Evolutionary conservation across 2,797 vertebrate species (phyloP).

Genomic region (Schizothorax lantsangensis): DNA sequence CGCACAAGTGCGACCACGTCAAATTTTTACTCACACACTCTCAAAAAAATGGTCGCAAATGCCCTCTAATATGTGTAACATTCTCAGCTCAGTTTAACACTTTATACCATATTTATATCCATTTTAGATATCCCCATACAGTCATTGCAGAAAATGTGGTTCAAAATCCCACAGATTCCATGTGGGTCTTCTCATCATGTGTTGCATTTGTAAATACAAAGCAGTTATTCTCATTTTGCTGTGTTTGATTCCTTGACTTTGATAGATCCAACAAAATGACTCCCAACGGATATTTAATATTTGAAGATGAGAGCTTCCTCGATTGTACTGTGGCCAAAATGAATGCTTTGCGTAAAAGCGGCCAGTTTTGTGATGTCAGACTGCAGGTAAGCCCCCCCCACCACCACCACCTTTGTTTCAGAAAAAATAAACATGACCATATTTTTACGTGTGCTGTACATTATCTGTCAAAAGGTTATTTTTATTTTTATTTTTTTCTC

Average conservation of each 20-base stretch:
- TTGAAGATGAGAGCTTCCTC: slow-evolving; percentile 98
- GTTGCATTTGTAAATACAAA: background rate
- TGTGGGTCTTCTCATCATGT: background rate
- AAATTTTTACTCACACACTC: no score
- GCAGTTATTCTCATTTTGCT: slow-evolving; percentile 53
- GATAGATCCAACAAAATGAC: slow-evolving; percentile 86
- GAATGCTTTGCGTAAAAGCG: slow-evolving; percentile 97
- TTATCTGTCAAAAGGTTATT: background rate
- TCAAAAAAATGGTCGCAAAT: background rate
- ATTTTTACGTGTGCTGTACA: background rate
- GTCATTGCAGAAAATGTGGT: background rate
- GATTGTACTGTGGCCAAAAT: slow-evolving; percentile 98
- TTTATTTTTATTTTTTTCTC: background rate
- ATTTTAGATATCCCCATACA: background rate
- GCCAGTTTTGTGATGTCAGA: slow-evolving; percentile 97
- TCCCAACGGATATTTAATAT: slow-evolving; percentile 96
- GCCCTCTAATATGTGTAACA: background rate
- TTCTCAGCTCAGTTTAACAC: background rate
- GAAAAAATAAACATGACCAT: background rate
- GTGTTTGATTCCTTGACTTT: slow-evolving; percentile 59
- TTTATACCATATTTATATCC: background rate
- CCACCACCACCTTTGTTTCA: background rate
- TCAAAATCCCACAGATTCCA: background rate
- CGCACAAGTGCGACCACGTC: no score
- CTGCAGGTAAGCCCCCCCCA: slow-evolving; percentile 85